These are phyloP conservation scores for Leptopilina boulardi DNA, from an alignment of 1,140 invertebrate genomes.

Conservation along the genomic window DNA sequence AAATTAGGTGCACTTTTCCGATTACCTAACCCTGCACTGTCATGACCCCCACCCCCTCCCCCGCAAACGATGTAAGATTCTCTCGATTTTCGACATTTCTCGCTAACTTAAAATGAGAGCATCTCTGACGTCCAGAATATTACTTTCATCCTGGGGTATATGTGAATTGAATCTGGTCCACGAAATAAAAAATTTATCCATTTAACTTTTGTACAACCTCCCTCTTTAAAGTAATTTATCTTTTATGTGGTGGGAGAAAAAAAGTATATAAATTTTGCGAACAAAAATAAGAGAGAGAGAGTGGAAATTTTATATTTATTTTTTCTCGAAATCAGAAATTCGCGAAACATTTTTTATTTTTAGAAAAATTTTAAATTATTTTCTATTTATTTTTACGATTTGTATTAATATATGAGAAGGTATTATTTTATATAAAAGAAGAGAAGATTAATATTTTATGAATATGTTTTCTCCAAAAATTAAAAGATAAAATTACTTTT, in stretches of 20 bases:
- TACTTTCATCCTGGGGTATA: background rate
- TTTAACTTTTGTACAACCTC: background rate
- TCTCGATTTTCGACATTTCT: constrained; percentile 25
- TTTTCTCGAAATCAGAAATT: background rate
- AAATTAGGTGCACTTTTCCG: constrained; percentile 29
- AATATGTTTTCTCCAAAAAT: no score
- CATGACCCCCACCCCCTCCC: background rate
- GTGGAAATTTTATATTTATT: background rate
- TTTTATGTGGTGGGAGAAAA: background rate
- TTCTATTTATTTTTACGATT: background rate
- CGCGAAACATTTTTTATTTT: background rate
- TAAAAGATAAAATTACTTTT: background rate
- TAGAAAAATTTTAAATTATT: background rate
- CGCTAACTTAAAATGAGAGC: constrained; percentile 14
- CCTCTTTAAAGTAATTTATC: background rate
- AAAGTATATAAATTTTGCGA: background rate
- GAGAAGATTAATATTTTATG: no score
- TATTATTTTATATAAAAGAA: no score
- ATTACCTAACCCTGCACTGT: constrained; percentile 17
- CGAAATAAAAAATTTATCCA: constrained; percentile 6
- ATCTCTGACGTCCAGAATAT: constrained; percentile 9
- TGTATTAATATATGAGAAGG: background rate
- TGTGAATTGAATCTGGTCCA: constrained; percentile 14
- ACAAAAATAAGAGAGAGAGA: constrained; percentile 5
- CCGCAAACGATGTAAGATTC: background rate